Percentiles rank a stretch among this genome's conserved stretches.
Conservation (phyloP, 2,888 invertebrate genomes). For the Leptinotarsa tumamoca region DNA sequence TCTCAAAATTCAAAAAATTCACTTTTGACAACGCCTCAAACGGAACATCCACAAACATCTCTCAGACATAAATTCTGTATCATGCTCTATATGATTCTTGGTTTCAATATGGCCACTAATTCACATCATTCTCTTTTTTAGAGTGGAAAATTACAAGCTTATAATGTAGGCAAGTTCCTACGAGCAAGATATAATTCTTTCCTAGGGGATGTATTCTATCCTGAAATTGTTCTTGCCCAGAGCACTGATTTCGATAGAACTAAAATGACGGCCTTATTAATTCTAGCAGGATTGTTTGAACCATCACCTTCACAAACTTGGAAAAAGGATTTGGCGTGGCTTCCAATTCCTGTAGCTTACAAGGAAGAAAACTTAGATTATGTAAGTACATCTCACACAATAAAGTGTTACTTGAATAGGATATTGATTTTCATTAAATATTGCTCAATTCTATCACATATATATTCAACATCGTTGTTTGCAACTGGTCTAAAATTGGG, state of each 20-base stretch:
- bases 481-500: no score
- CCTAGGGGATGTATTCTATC: slow-evolving; percentile 63
- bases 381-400: slow-evolving; percentile 9
- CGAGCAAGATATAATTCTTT: slow-evolving; percentile 64
- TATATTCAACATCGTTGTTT: no score
- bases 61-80: no score
- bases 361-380: slow-evolving; percentile 54
- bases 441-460: no score
- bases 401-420: not conserved
- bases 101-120: not conserved
- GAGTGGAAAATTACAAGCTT: slow-evolving; percentile 65
- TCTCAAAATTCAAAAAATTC: no score
- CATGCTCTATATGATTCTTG: no score
- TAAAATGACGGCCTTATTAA: slow-evolving; percentile 78
- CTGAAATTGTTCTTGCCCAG: slow-evolving; percentile 67
- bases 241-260: slow-evolving; percentile 81
- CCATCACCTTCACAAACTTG: slow-evolving; percentile 68
- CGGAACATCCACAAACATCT: no score
- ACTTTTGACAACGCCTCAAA: no score
- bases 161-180: slow-evolving; percentile 64
- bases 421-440: no score
- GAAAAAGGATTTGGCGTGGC: slow-evolving; percentile 69
- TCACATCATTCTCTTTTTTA: slow-evolving; percentile 49
- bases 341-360: slow-evolving; percentile 70
- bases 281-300: slow-evolving; percentile 79